A percentile compares a stretch with the other conserved stretches of the same genome.
These are phyloP conservation scores for Heterotis niloticus DNA, from an alignment of 2,113 vertebrate genomes.

Conservation along the genomic window DNA sequence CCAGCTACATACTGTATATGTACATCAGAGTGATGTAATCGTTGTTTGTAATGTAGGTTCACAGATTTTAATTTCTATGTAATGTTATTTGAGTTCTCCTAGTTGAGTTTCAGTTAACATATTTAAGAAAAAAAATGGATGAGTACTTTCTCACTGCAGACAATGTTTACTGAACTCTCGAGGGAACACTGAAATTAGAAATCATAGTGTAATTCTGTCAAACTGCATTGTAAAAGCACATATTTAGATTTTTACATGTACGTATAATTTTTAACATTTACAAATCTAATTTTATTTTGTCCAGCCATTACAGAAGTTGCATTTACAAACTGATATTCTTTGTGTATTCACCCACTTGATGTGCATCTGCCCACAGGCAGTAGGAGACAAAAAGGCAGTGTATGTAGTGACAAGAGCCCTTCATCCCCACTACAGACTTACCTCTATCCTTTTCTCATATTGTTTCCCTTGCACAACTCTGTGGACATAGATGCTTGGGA, in stretches of 20 bases:
- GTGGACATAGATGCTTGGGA: slow-evolving; percentile 93
- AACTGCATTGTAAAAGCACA: background rate
- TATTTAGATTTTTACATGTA: background rate
- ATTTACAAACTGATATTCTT: background rate
- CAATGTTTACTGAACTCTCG: background rate
- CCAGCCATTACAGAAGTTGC: background rate
- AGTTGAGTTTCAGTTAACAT: background rate
- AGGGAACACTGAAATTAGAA: background rate
- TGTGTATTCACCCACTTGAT: background rate
- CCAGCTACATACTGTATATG: too few relatives aligned
- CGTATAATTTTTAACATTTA: background rate
- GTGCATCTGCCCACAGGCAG: background rate
- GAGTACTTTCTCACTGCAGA: background rate
- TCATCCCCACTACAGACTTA: slow-evolving; percentile 44
- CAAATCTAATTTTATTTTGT: background rate
- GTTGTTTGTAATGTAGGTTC: too few relatives aligned
- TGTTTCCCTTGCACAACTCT: slow-evolving; percentile 78
- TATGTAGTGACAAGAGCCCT: too few relatives aligned
- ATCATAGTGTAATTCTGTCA: background rate
- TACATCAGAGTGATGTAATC: too few relatives aligned
- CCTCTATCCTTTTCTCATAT: slow-evolving; percentile 95
- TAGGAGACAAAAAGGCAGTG: too few relatives aligned
- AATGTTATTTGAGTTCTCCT: too few relatives aligned
- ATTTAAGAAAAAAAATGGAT: background rate
- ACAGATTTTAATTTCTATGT: background rate